These are phyloP conservation scores for Cheilosia vulpina DNA, from an alignment of 2,888 invertebrate species.

Conservation along the genomic window DNA sequence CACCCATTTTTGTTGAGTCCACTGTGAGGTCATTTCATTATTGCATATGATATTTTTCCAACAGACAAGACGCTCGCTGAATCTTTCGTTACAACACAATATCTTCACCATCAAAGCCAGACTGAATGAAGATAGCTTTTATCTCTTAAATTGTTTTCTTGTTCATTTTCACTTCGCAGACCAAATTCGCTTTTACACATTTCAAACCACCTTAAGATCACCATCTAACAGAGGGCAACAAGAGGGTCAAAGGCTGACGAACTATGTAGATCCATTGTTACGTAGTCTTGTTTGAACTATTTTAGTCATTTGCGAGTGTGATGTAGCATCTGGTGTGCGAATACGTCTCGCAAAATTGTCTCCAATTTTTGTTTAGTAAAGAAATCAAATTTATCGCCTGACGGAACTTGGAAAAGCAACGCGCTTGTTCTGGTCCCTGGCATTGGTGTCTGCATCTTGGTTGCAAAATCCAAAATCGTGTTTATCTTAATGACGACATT, in stretches of 20 bases:
- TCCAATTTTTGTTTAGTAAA: not conserved
- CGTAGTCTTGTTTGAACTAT: conserved; percentile 13
- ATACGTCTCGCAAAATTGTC: not conserved
- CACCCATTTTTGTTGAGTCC: not conserved
- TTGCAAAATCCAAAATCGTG: conserved; percentile 9
- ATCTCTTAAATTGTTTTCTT: not conserved
- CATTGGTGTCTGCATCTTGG: conserved; percentile 13
- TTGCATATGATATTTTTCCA: conserved; percentile 7
- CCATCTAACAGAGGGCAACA: not conserved
- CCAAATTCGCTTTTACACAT: conserved; percentile 7
- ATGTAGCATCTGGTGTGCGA: not conserved
- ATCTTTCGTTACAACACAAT: conserved; percentile 22
- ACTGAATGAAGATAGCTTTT: conserved; percentile 5
- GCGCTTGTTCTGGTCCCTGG: too few relatives aligned
- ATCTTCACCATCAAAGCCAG: conserved; percentile 19
- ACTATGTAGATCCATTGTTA: conserved; percentile 28
- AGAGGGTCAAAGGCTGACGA: conserved; percentile 39
- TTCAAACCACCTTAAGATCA: not conserved
- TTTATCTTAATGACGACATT: conserved; percentile 15
- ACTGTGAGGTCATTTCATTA: conserved; percentile 5
- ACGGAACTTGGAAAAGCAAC: too few relatives aligned
- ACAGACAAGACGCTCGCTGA: conserved; percentile 6
- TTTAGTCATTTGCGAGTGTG: not conserved
- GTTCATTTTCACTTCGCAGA: conserved; percentile 1
- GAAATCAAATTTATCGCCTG: conserved; percentile 7